Evolutionary conservation across 92 coral and sea anemone species (phyloP), one percentile per base, ranked within the genome.

Genomic region (Porites rus): DNA sequence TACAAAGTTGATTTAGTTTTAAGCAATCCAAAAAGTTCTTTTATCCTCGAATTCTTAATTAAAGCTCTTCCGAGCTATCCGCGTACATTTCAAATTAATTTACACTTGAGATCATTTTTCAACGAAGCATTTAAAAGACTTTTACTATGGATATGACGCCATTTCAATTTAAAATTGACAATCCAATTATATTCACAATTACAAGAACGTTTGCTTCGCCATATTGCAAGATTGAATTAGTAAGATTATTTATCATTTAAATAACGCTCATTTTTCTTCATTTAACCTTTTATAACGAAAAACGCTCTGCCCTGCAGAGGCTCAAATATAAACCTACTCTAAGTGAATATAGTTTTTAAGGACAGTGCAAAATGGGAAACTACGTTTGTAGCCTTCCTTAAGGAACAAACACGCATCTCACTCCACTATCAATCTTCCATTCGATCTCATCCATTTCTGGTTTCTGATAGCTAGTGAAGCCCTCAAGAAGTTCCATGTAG

Each of bases 271-370:
- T 38, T 72, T 43, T 31, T 71, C 24, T 50, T 53, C 43, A 14
- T 22, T 9, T 46, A 50, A 63, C 51, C 10, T 54, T 75, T 11
- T 21, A 58, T 75, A 54, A 53, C 21, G 9, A n/a, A 53, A 24
- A 16, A 43, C 3, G 64, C 64, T 80, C 76, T 69, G 85, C 76
- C n/a, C 76, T 12, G 66, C 68, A 68, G 85, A 80, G 50, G 22
- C n/a, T 17, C 67, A 69, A 51, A 19, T 25, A 68, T 9, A 16
- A 43, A 60, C 43, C 43, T 63, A 43, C 24, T 24, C 54, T 51
- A 11, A 22, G 72, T 67, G 38, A 25, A 67, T 10, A 24, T 67
- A 2, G 11, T 67, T 22, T 31, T 25, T 25, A 70, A 7, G 20
- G 16, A 18, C 38, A 13, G 74, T 31, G 74, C 12, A 20, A 38